Base-by-base conservation (phyloP, 2,888 invertebrate species). In the Thereva unica region DNA sequence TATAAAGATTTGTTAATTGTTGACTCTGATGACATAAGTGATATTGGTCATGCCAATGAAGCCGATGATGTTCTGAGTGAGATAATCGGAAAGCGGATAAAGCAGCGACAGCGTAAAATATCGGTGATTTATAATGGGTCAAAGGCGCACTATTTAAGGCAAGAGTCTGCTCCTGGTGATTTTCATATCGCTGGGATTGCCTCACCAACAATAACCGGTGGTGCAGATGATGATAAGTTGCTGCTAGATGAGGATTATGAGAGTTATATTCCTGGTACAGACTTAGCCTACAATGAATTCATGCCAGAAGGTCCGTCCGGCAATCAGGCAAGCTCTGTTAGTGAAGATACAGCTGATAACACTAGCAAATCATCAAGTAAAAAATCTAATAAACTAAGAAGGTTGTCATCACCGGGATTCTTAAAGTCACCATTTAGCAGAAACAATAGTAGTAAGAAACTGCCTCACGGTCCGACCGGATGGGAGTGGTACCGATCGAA, bases 371-470 rank as follows among this genome's bases (percentile, higher is more conserved):
- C 44, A 44, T 8, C 44, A 44, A 35, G 42, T 7, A 76, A 82
- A 8, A 85, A 84, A 72, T 82, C 84, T 1, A 79, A 81, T 76
- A 84, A 84, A 73, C 80, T 82, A 37, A 80, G 86, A 45, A 82
- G 86, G 53, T 74, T 86, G 9, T 86, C 86, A 5, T 86, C 86
- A 47, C 86, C 86, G 1, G 85, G 84, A 0, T 86, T 86, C 72
- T 77, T 87, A 37, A 83, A 85, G 73, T 77, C 80, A 8, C 84
- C 86, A 0, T 78, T 86, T 49, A 83, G 84, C 72, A 80, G 85
- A 68, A 84, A 41, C 9, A 9, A 34, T 41, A 47, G 56, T 50
- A 54, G 44, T 34, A 70, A 68, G 45, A 68, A 67, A 64, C 74
- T 77, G 53, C 76, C 78, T 7, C 79, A 80, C 67, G 77, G 77